Percentiles rank a stretch among this genome's conserved stretches.
These are phyloP conservation scores for Noctua janthina DNA, from an alignment of 2,888 invertebrate species.

Conservation along the genomic window DNA sequence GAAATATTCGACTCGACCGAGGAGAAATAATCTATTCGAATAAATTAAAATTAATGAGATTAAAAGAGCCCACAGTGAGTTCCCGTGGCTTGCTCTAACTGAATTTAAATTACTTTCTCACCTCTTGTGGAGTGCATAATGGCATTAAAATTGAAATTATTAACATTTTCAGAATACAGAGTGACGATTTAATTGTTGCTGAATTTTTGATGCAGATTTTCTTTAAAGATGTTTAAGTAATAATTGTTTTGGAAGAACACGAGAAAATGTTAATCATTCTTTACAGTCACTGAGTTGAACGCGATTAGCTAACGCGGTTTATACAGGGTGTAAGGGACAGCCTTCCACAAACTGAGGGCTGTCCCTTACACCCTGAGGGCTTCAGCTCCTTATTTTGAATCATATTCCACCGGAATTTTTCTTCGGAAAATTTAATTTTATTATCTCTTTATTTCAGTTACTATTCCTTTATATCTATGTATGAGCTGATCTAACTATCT, in stretches of 20 bases:
- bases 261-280: not conserved
- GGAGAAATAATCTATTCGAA: conserved; percentile 86
- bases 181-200: conserved; percentile 66
- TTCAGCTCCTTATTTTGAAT: no score
- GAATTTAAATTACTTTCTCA: conserved; percentile 88
- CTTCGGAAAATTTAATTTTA: no score
- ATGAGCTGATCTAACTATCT: no score
- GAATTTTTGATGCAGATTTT: conserved; percentile 47
- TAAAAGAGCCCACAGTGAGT: conserved; percentile 82
- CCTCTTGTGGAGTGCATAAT: conserved; percentile 88
- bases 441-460: no score
- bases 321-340: no score
- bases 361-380: no score
- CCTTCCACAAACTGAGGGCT: no score
- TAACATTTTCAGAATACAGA: conserved; percentile 69
- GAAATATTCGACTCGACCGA: conserved; percentile 80
- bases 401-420: no score
- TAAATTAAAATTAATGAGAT: conserved; percentile 90
- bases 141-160: conserved; percentile 84
- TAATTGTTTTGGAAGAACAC: not conserved
- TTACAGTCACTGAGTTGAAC: not conserved
- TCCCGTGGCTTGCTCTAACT: conserved; percentile 80
- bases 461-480: no score
- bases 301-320: not conserved
- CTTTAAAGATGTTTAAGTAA: conserved; percentile 17